Conservation (phyloP, 1,140 invertebrate genomes). For the Sesamia nonagrioides region DNA sequence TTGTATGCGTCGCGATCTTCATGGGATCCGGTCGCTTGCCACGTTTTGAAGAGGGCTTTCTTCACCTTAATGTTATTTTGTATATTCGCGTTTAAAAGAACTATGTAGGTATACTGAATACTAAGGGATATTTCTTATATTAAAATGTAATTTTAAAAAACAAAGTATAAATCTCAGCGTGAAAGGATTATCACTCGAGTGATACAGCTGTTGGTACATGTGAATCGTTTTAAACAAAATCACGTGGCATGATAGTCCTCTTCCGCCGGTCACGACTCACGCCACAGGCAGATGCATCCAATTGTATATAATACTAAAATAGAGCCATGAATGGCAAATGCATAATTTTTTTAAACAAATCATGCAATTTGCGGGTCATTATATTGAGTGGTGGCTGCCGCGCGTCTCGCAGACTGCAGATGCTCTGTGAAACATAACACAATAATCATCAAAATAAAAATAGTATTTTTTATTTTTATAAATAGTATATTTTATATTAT, state of each 20-base stretch:
- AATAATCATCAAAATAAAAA: too few species aligned
- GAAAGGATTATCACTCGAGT: slow-evolving; percentile 29
- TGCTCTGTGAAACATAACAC: neutral
- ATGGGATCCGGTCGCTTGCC: too few species aligned
- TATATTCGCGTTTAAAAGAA: too few species aligned
- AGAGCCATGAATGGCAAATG: slow-evolving; percentile 48
- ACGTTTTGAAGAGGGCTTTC: too few species aligned
- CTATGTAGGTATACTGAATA: neutral
- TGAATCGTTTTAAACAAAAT: slow-evolving; percentile 42
- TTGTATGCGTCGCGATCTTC: too few species aligned
- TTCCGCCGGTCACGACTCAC: slow-evolving; percentile 57
- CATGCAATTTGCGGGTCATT: slow-evolving; percentile 35
- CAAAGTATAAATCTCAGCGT: slow-evolving; percentile 21
- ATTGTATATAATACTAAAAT: slow-evolving; percentile 56
- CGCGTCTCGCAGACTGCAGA: neutral
- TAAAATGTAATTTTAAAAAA: slow-evolving; percentile 15
- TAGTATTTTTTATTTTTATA: too few species aligned
- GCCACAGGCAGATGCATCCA: slow-evolving; percentile 40
- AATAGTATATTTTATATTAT: too few species aligned
- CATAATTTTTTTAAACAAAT: slow-evolving; percentile 51
- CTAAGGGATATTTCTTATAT: neutral
- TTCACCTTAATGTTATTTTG: too few species aligned
- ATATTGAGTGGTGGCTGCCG: slow-evolving; percentile 14
- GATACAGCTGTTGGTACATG: slow-evolving; percentile 22
- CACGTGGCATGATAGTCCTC: slow-evolving; percentile 54